Evolutionary conservation across 2,888 invertebrate genomes (phyloP).

Genomic region (Pharmacophagus antenor): DNA sequence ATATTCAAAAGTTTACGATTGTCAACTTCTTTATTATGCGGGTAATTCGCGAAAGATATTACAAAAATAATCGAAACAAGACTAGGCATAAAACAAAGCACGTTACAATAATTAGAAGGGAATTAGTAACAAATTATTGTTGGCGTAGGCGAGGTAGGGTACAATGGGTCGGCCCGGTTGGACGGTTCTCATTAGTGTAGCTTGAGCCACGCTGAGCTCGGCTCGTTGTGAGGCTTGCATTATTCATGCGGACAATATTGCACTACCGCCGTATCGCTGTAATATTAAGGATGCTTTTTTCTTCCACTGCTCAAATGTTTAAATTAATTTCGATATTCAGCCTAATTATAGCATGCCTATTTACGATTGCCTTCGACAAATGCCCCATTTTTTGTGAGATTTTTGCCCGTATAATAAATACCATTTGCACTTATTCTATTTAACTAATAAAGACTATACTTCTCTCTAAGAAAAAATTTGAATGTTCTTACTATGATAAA

Average conservation of each 20-base stretch:
- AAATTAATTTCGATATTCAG: slow-evolving; percentile 50
- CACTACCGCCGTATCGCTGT: slow-evolving; percentile 46
- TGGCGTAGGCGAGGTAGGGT: slow-evolving; percentile 54
- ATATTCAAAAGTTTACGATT: not conserved
- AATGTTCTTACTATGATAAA: too few relatives aligned
- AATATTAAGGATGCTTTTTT: slow-evolving; percentile 38
- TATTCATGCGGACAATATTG: slow-evolving; percentile 79
- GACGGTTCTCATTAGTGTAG: slow-evolving; percentile 73
- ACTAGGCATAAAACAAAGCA: slow-evolving; percentile 40
- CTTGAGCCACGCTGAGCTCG: slow-evolving; percentile 56
- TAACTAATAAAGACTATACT: too few relatives aligned
- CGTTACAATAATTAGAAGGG: slow-evolving; percentile 67
- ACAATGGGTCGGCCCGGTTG: slow-evolving; percentile 61
- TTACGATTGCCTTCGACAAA: not conserved
- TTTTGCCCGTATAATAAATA: too few relatives aligned
- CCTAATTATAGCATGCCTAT: slow-evolving; percentile 8
- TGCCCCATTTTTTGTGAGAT: too few relatives aligned
- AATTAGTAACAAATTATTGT: slow-evolving; percentile 77
- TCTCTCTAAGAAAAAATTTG: too few relatives aligned
- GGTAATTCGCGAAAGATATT: not conserved
- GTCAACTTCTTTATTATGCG: not conserved
- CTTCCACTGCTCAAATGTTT: slow-evolving; percentile 49
- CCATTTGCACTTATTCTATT: too few relatives aligned
- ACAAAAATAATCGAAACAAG: slow-evolving; percentile 20
- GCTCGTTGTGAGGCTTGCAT: slow-evolving; percentile 64